Evolutionary conservation across 92 coral and sea anemone genomes (phyloP).

Genomic region (Blastomussa wellsi): DNA sequence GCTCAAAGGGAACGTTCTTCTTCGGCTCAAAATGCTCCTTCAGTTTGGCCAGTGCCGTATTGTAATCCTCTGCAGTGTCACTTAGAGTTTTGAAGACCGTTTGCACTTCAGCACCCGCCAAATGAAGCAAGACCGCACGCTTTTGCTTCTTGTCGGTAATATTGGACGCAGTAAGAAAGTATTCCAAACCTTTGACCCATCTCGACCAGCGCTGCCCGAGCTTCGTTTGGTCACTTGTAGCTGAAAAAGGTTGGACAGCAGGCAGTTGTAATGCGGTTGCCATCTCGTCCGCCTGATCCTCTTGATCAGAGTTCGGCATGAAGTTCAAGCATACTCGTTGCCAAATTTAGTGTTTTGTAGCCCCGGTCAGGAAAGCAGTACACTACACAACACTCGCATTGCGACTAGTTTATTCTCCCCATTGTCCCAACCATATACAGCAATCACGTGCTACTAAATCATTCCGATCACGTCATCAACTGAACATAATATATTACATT

Average conservation of each 20-base stretch:
- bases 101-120: slow-evolving; percentile 51
- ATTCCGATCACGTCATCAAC: too few species aligned
- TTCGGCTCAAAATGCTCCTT: slow-evolving; percentile 53
- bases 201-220: slow-evolving; percentile 50
- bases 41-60: slow-evolving; percentile 49
- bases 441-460: too few species aligned
- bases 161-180: slow-evolving; percentile 46
- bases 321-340: slow-evolving; percentile 39
- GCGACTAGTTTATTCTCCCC: too few species aligned
- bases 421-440: too few species aligned
- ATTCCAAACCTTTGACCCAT: slow-evolving; percentile 59
- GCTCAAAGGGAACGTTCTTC: slow-evolving; percentile 42
- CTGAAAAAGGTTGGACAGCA: slow-evolving; percentile 37
- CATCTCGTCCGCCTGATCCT: slow-evolving; percentile 6
- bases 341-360: slow-evolving; percentile 34
- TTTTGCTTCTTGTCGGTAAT: slow-evolving; percentile 55
- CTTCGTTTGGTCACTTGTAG: slow-evolving; percentile 28
- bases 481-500: too few species aligned
- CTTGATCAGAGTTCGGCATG: not conserved
- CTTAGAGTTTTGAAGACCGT: slow-evolving; percentile 56
- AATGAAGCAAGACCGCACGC: slow-evolving; percentile 51
- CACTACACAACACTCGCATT: too few species aligned
- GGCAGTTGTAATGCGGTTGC: slow-evolving; percentile 40
- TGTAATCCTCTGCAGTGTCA: slow-evolving; percentile 53
- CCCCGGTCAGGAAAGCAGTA: too few species aligned